A percentile compares a stretch with the other conserved stretches of the same genome.
phyloP scores from a whole-genome alignment of 1,140 invertebrate species.

The Linepithema humile region DNA sequence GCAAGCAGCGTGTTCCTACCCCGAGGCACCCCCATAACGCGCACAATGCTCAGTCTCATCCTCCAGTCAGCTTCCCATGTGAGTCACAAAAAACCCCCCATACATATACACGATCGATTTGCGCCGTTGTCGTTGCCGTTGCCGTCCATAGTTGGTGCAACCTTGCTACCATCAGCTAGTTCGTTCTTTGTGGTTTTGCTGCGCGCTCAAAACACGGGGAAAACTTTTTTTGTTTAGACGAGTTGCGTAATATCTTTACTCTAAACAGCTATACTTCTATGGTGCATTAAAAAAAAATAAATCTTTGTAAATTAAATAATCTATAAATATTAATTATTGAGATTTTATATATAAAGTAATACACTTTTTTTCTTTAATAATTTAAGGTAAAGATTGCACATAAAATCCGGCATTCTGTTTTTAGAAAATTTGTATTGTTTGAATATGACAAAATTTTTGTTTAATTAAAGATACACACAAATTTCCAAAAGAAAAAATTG shows the following conservation, averaged over 20 bases:
- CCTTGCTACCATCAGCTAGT: slow-evolving; percentile 45
- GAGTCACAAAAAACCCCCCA: slow-evolving; percentile 74
- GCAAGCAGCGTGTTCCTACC: slow-evolving; percentile 86
- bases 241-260: slow-evolving; percentile 12
- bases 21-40: slow-evolving; percentile 84
- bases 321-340: background rate
- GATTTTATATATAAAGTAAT: background rate
- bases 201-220: background rate
- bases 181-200: slow-evolving; percentile 44
- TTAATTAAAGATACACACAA: no score
- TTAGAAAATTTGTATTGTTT: no score
- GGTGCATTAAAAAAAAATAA: background rate
- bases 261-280: background rate
- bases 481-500: background rate
- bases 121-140: slow-evolving; percentile 39
- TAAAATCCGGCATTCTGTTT: no score
- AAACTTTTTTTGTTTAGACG: slow-evolving; percentile 15
- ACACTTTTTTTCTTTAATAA: background rate
- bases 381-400: background rate
- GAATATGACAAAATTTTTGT: no score
- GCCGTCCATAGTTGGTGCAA: slow-evolving; percentile 34
- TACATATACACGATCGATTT: slow-evolving; percentile 34
- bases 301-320: background rate
- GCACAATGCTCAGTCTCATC: slow-evolving; percentile 83
- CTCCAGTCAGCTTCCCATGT: slow-evolving; percentile 83